A percentile compares a stretch with the other conserved stretches of the same genome.
Conservation (phyloP, 1,140 invertebrate genomes). For the Notospermus geniculatus region DNA sequence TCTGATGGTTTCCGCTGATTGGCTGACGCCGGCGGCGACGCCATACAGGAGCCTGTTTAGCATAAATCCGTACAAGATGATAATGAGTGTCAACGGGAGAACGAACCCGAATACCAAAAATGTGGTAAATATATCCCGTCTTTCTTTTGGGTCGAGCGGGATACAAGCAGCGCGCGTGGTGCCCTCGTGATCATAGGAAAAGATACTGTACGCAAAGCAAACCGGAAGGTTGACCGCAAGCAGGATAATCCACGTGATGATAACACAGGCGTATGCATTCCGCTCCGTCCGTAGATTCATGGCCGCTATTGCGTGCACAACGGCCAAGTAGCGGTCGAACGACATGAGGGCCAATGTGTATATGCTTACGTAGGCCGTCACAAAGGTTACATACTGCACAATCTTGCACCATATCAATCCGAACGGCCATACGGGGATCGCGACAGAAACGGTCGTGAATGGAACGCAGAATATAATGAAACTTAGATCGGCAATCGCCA, state of each 20-base stretch:
- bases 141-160: not conserved
- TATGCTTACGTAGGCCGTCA: slow-evolving; percentile 89
- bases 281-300: slow-evolving; percentile 82
- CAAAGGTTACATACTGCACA: slow-evolving; percentile 68
- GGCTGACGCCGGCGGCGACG: slow-evolving; percentile 67
- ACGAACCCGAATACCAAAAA: slow-evolving; percentile 58
- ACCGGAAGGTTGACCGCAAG: slow-evolving; percentile 74
- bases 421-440: slow-evolving; percentile 73
- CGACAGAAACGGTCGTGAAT: slow-evolving; percentile 55
- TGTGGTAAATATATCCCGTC: slow-evolving; percentile 45
- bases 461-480: slow-evolving; percentile 96
- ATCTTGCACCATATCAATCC: slow-evolving; percentile 87
- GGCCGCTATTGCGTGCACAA: slow-evolving; percentile 88
- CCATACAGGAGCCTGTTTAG: slow-evolving; percentile 67
- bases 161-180: slow-evolving; percentile 35
- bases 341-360: slow-evolving; percentile 95
- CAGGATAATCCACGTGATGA: slow-evolving; percentile 71
- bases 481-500: slow-evolving; percentile 83
- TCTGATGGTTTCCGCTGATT: slow-evolving; percentile 69
- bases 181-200: slow-evolving; percentile 62
- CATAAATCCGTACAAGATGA: slow-evolving; percentile 88
- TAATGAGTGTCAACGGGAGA: slow-evolving; percentile 66
- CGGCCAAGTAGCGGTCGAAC: slow-evolving; percentile 88
- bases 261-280: slow-evolving; percentile 72
- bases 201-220: slow-evolving; percentile 72